Base-by-base conservation (phyloP, 2,113 vertebrate species). In the Poeciliopsis turrubarensis region DNA sequence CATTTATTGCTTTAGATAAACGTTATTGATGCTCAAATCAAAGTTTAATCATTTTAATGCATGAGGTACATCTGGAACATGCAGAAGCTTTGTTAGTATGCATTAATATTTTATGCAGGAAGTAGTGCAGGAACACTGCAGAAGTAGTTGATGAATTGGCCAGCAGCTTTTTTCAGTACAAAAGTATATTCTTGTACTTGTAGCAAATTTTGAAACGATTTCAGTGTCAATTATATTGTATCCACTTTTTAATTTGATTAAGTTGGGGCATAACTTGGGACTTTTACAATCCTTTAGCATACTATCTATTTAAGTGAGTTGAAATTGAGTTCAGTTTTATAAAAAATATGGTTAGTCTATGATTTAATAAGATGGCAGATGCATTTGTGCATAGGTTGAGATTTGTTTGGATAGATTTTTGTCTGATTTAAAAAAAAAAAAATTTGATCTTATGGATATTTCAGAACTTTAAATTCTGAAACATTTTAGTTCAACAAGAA, bases 11-110 rank as follows among this genome's bases (percentile, higher is more conserved):
- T 95, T 92, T 88, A 92, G 84, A 93, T 91, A 94, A 87, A 95
- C 91, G 93, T 90, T 94, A 95, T 92, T 94, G 95, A 95, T 93
- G 89, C 93, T 90, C 92, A 94, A 95, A 93, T 91, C 90, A 94
- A 92, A 95, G 94, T 94, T 95, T 91, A 81, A 73, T 70, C 78
- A 92, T 95, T 94, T 93, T 93, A 94, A 94, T 92, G 87, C 67
- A 79, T 69, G 7, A 66, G 19, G 25, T 17, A 66, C 15, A 65
- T 66, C 47, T 57, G 62, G 62, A 57, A 11, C 27, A 47, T 4
- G 22, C 60, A 63, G 15, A 31, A 70, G 31, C 17, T 71, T 27
- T 22, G 22, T 19, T 69, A 65, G 68, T 47, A 64, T 68, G 51
- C 72, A 57, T 54, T 15, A 63, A 62, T 54, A 73, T 81, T 84